These are phyloP conservation scores for Arothron firmamentum DNA, from an alignment of 2,113 vertebrate species.

Conservation along the genomic window DNA sequence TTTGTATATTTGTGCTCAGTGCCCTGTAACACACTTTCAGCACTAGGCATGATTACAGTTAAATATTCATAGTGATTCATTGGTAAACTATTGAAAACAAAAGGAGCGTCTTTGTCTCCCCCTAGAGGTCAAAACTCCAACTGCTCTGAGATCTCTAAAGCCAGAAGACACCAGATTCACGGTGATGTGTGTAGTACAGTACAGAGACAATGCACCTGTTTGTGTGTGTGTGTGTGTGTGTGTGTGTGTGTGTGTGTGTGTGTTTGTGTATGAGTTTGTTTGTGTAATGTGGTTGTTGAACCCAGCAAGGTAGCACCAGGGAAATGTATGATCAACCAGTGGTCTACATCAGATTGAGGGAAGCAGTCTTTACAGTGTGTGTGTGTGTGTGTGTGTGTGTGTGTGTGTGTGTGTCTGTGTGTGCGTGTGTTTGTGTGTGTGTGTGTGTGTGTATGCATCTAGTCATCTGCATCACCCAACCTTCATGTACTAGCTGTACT, in stretches of 20 bases:
- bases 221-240: conserved; percentile 18
- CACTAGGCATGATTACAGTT: conserved; percentile 33
- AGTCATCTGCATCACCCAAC: conserved; percentile 48
- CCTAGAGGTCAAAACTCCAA: conserved; percentile 38
- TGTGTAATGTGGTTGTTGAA: conserved; percentile 27
- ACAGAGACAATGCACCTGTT: conserved; percentile 31
- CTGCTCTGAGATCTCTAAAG: conserved; percentile 45
- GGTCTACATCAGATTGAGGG: conserved; percentile 51
- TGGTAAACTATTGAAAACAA: conserved; percentile 39
- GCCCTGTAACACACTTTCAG: conserved; percentile 36
- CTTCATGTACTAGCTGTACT: conserved; percentile 53
- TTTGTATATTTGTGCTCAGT: conserved; percentile 34
- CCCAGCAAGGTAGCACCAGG: conserved; percentile 66
- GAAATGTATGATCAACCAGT: conserved; percentile 56
- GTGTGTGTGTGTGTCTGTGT: conserved; percentile 29
- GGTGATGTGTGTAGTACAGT: conserved; percentile 22
- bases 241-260: conserved; percentile 14
- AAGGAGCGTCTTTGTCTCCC: conserved; percentile 19
- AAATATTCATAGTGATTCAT: conserved; percentile 38
- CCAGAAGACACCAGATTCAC: conserved; percentile 63
- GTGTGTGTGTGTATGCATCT: conserved; percentile 34
- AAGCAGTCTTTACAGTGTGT: conserved; percentile 59
- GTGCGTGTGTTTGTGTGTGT: conserved; percentile 33
- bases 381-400: conserved; percentile 36
- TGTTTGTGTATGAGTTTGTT: conserved; percentile 13